Conservation (phyloP, 2,797 vertebrate genomes). For the Coranthus polyacanthus region DNA sequence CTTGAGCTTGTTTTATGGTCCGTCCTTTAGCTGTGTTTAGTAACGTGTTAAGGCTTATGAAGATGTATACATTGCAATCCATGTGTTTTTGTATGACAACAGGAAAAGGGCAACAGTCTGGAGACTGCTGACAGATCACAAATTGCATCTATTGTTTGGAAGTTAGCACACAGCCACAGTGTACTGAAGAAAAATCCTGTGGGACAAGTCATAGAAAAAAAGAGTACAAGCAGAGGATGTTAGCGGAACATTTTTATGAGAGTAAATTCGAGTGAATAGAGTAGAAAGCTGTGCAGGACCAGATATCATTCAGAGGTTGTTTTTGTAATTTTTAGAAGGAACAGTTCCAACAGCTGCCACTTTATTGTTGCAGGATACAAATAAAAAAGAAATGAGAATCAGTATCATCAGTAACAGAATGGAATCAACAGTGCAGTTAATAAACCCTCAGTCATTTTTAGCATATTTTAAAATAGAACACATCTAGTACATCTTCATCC, state of each 20-base stretch:
- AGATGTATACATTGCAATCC: conserved; percentile 52
- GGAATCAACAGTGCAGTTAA: conserved; percentile 57
- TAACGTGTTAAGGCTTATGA: conserved; percentile 44
- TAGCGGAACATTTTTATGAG: conserved; percentile 61
- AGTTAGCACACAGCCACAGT: conserved; percentile 60
- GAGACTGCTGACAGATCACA: conserved; percentile 74
- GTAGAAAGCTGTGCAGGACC: conserved; percentile 60
- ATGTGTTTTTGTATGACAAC: conserved; percentile 64
- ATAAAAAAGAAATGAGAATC: conserved; percentile 68
- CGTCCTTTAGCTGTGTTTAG: neutral
- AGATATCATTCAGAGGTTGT: conserved; percentile 70
- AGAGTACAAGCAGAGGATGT: conserved; percentile 30
- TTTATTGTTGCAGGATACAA: conserved; percentile 69
- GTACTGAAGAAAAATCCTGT: conserved; percentile 56
- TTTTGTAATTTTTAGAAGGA: conserved; percentile 59
- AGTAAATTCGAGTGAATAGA: conserved; percentile 63
- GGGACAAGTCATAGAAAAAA: conserved; percentile 55
- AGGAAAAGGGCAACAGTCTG: conserved; percentile 51
- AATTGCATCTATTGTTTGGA: conserved; percentile 70
- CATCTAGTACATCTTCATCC: conserved; percentile 39
- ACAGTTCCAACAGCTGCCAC: conserved; percentile 64
- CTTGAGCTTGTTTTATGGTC: conserved; percentile 17
- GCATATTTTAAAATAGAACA: conserved; percentile 58
- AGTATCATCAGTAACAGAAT: conserved; percentile 66
- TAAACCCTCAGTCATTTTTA: conserved; percentile 50